These are phyloP conservation scores for Gallinago media DNA, from an alignment of 2,113 vertebrate genomes.

Conservation along the genomic window DNA sequence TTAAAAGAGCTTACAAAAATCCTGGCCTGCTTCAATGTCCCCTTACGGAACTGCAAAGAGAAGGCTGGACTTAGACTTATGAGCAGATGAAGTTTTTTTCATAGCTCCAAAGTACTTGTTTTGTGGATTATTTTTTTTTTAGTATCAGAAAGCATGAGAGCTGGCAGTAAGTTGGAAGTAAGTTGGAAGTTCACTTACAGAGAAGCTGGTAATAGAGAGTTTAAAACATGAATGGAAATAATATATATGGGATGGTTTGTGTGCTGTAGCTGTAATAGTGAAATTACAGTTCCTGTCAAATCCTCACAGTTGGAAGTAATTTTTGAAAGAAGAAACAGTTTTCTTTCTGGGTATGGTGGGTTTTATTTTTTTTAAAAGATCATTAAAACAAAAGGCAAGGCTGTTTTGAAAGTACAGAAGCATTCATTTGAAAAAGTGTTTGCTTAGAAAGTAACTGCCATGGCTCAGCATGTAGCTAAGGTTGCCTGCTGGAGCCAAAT, in stretches of 20 bases:
- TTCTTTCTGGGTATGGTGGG: background rate
- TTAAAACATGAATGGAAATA: background rate
- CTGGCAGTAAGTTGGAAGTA: background rate
- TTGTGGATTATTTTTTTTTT: background rate
- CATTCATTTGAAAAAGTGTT: constrained; percentile 23
- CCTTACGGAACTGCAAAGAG: background rate
- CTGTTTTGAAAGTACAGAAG: constrained; percentile 40
- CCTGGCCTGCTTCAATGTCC: background rate
- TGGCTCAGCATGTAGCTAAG: constrained; percentile 9
- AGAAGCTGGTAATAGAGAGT: background rate
- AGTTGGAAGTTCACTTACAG: background rate
- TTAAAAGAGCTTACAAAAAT: background rate
- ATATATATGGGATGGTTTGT: background rate
- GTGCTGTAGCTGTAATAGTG: background rate
- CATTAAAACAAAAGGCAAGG: background rate
- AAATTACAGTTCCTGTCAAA: background rate
- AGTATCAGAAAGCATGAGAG: background rate
- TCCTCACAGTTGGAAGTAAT: background rate
- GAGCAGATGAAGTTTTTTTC: background rate
- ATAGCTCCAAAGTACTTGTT: background rate
- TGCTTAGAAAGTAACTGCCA: constrained; percentile 31
- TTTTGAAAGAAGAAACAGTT: constrained; percentile 38
- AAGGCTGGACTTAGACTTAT: background rate
- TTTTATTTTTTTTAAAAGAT: constrained; percentile 28
- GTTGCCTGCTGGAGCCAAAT: constrained; percentile 36